Base-by-base conservation (phyloP, 2,113 vertebrate genomes). In the Phalacrocorax carbo region DNA sequence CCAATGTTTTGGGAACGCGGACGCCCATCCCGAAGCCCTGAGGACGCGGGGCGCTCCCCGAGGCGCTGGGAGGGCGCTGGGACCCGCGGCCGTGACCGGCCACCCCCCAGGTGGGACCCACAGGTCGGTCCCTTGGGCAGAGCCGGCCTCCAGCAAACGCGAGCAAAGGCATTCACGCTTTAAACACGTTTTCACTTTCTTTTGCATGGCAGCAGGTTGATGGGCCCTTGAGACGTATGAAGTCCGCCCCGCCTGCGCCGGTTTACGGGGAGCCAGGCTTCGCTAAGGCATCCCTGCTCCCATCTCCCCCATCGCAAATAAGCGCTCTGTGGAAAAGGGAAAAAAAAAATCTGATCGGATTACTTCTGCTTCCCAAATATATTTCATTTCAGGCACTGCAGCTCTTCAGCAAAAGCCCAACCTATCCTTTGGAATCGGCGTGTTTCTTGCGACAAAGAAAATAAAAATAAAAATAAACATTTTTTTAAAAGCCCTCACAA, bases 11-110 rank as follows among this genome's bases (percentile, higher is more conserved):
- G 29, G 36, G n/a, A 32, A 25, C 6, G 15, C 1, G 2, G 46
- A 13, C 4, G 3, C 13, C 36, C 40, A 49, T 32, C 25, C 9
- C 4, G 3, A 9, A 42, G 6, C 21, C 3, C 62, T 21, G 44
- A 27, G 57, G 22, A 52, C 38, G 36, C 0, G 1, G 13, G 11
- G 34, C 1, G 0, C 4, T 57, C 1, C 32, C 23, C 1, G 1
- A 3, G 27, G 34, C 1, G 1, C 16, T 11, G 16, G 25, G 61
- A 48, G 14, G 21, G 32, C 4, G 1, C 19, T 10, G n/a, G 20
- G 5, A 71, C 12, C 10, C 7, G 3, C 30, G 0, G 23, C 15
- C 0, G 2, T 16, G 10, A 26, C 10, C 1, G 2, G 10, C 64
- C 54, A 8, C 2, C 3, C 26, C 15, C 4, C 18, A 7, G 29